phyloP scores from a whole-genome alignment of 2,888 invertebrate species.

The Leucophenga maculata region DNA sequence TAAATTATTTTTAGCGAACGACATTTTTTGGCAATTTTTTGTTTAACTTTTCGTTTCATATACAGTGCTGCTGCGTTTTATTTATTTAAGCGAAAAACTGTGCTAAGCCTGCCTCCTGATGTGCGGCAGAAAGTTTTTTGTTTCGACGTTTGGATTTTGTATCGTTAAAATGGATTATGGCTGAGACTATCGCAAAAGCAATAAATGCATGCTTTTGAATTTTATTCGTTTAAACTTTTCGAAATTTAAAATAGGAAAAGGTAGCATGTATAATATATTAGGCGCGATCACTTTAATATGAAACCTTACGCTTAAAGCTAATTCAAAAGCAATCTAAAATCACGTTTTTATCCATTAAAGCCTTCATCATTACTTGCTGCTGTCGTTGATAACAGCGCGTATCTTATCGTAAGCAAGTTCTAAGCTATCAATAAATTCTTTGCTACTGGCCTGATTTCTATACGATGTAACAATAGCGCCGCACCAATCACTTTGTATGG shows the following conservation, averaged over 20 bases:
- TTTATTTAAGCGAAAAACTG: background rate
- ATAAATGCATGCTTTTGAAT: background rate
- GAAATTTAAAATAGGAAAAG: no score
- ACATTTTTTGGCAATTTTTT: slow-evolving; percentile 2
- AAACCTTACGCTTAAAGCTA: no score
- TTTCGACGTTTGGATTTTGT: background rate
- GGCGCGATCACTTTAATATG: no score
- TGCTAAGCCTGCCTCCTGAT: background rate
- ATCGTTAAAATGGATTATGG: background rate
- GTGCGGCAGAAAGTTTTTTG: background rate
- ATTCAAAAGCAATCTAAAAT: no score
- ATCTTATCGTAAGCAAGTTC: slow-evolving; percentile 83
- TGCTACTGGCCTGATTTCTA: slow-evolving; percentile 79
- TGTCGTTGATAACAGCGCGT: slow-evolving; percentile 57
- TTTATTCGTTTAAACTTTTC: background rate
- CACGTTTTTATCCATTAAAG: no score
- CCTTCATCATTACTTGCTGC: slow-evolving; percentile 35
- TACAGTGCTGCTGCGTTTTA: no score
- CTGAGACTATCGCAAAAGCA: no score
- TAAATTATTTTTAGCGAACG: slow-evolving; percentile 19
- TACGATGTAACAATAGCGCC: slow-evolving; percentile 90
- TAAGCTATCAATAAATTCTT: slow-evolving; percentile 81
- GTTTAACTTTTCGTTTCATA: slow-evolving; percentile 3
- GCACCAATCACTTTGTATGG: slow-evolving; percentile 85
- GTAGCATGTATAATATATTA: no score